Percentiles rank a stretch among this genome's conserved stretches.
Conservation (phyloP, 2,888 invertebrate genomes). For the Iphiclides podalirius region DNA sequence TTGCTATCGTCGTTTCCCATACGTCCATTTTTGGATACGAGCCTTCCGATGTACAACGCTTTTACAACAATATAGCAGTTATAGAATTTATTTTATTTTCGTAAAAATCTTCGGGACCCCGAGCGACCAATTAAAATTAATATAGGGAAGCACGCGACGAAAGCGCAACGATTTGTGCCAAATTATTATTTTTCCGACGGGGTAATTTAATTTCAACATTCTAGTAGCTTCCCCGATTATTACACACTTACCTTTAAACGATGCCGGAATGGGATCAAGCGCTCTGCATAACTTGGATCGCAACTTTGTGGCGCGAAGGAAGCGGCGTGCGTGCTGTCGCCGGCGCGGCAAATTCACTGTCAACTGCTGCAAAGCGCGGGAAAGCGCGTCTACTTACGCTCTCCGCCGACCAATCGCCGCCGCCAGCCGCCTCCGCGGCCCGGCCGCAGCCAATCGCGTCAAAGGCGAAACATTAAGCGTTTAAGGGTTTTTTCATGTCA, state of each 20-base stretch:
- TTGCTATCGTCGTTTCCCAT: no score
- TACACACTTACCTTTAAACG: slow-evolving; percentile 38
- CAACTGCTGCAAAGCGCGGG: slow-evolving; percentile 71
- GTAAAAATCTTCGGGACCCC: no score
- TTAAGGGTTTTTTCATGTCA: slow-evolving; percentile 73
- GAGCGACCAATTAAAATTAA: no score
- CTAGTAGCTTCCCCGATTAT: no score
- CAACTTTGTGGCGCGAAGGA: slow-evolving; percentile 26
- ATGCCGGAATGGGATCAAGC: slow-evolving; percentile 34
- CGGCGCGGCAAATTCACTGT: slow-evolving; percentile 55
- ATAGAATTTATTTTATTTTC: no score
- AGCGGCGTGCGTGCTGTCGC: slow-evolving; percentile 30
- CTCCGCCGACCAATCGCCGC: slow-evolving; percentile 51
- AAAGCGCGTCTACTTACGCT: slow-evolving; percentile 69
- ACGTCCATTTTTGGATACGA: no score
- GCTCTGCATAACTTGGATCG: slow-evolving; percentile 53
- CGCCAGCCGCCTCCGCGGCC: slow-evolving; percentile 57
- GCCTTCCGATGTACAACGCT: no score
- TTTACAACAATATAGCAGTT: no score
- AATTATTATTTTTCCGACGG: no score
- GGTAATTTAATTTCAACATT: no score
- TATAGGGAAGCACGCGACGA: no score
- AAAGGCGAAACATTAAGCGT: slow-evolving; percentile 67
- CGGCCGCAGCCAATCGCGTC: slow-evolving; percentile 49
- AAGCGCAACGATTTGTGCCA: no score